Conservation (phyloP, 2,113 vertebrate species). For the Edolisoma coerulescens region DNA sequence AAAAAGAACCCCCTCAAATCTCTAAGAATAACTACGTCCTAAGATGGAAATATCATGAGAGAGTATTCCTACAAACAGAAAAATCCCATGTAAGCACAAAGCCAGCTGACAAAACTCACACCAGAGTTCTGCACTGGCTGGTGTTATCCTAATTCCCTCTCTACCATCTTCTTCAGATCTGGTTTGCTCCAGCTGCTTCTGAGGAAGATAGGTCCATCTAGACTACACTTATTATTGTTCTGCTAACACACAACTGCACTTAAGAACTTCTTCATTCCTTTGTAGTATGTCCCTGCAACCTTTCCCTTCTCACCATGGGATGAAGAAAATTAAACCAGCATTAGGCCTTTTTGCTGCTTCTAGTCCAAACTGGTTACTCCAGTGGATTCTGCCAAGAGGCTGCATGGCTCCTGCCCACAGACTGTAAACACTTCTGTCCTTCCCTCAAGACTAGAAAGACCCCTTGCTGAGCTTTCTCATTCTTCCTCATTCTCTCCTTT, state of each 20-base stretch:
- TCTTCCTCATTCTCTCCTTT: conserved; percentile 6
- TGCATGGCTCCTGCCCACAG: background rate
- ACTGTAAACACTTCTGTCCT: background rate
- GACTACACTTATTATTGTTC: background rate
- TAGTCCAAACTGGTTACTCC: background rate
- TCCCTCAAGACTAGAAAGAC: background rate
- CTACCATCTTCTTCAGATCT: background rate
- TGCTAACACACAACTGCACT: background rate
- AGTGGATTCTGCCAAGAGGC: background rate
- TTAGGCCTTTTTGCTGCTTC: background rate
- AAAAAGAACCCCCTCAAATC: background rate
- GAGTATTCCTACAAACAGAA: background rate
- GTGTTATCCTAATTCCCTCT: background rate
- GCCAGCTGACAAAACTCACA: background rate
- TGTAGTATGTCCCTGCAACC: background rate
- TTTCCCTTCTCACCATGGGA: background rate
- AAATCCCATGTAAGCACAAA: background rate
- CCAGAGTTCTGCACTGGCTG: background rate
- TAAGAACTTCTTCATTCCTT: background rate
- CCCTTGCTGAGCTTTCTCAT: background rate
- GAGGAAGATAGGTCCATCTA: background rate
- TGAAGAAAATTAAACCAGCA: background rate
- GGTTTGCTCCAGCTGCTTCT: background rate
- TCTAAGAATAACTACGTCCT: background rate
- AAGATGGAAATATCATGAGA: background rate